phyloP scores from a whole-genome alignment of 35 echinoderm and acorn worm species.

The Stichopus chloronotus region DNA sequence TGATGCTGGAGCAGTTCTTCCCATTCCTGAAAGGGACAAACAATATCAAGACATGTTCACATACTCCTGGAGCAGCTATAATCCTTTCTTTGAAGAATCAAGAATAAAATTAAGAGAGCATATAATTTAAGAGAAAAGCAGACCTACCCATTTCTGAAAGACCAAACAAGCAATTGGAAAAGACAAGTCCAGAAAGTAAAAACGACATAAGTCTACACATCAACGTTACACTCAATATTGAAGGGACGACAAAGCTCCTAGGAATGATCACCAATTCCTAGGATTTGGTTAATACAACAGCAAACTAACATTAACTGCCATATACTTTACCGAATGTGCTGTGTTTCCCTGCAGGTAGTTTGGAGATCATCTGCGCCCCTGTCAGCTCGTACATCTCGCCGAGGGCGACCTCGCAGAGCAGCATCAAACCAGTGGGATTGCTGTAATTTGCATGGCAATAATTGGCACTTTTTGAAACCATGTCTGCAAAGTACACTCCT shows the following conservation, averaged over 20 bases:
- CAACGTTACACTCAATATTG: no score
- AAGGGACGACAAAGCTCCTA: no score
- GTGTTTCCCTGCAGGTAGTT: constrained; percentile 85
- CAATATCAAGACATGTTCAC: background rate
- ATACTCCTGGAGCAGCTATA: no score
- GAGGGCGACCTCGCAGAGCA: constrained; percentile 93
- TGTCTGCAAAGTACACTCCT: constrained; percentile 99
- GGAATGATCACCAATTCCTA: no score
- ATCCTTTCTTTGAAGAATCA: background rate
- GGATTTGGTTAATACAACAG: no score
- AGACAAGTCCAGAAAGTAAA: no score
- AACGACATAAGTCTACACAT: no score
- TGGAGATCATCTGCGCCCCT: constrained; percentile 61
- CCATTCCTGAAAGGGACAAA: constrained; percentile 65
- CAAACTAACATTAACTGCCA: no score
- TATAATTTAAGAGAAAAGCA: no score
- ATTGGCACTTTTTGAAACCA: constrained; percentile 99
- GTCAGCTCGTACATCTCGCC: constrained; percentile 93
- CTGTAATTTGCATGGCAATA: constrained; percentile 78
- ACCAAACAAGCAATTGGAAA: no score
- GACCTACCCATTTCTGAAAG: no score
- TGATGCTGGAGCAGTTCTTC: constrained; percentile 77
- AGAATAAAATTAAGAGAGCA: no score
- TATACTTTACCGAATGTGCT: constrained; percentile 82
- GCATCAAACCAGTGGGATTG: constrained; percentile 81